Percentiles rank a stretch among this genome's conserved stretches.
These are phyloP conservation scores for Phycodurus eques DNA, from an alignment of 2,113 vertebrate species.

Conservation along the genomic window DNA sequence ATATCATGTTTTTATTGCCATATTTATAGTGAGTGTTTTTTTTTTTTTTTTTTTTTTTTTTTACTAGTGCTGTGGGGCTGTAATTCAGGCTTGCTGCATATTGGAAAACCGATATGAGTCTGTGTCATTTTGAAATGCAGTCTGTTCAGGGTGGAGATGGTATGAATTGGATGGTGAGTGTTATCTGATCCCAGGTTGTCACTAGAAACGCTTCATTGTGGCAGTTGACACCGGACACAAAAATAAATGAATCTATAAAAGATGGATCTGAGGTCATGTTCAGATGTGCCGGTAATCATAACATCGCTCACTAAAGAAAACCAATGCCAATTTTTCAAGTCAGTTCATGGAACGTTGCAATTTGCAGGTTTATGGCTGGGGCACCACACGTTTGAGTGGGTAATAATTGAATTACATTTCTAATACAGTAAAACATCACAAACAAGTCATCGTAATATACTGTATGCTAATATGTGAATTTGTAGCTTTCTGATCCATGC, in stretches of 20 bases:
- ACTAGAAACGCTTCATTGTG: background rate
- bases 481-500: background rate
- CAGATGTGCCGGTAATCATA: no score
- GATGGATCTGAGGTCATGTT: background rate
- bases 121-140: background rate
- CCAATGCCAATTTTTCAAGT: no score
- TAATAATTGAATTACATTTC: background rate
- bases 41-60: conserved; percentile 2
- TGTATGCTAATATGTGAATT: background rate
- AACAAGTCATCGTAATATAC: background rate
- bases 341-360: background rate
- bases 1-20: conserved; percentile 2
- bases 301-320: no score
- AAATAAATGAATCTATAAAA: background rate
- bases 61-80: conserved; percentile 2
- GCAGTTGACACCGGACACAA: background rate
- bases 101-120: conserved; percentile 3
- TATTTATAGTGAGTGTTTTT: conserved; percentile 2
- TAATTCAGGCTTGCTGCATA: conserved; percentile 3
- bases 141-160: background rate
- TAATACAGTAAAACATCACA: background rate
- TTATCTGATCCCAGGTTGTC: background rate
- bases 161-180: background rate
- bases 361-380: background rate
- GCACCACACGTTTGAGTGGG: background rate